phyloP scores from a whole-genome alignment of 2,888 invertebrate genomes.

The Cepaea hortensis region DNA sequence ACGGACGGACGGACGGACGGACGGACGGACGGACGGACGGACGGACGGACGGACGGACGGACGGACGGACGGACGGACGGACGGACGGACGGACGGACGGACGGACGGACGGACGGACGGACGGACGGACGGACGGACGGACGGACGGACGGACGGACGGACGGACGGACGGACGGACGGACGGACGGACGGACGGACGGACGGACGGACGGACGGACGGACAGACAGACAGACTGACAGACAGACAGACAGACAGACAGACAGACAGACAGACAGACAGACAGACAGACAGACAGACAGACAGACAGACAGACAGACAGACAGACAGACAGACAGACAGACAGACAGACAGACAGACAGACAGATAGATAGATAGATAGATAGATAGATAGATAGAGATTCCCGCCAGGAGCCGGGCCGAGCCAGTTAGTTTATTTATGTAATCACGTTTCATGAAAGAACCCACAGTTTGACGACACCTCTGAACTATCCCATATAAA shows the following conservation, averaged over 20 bases:
- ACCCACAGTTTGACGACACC: too few relatives aligned
- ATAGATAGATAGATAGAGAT: too few relatives aligned
- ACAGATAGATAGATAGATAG: too few relatives aligned
- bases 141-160: constrained; percentile 15
- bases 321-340: constrained; percentile 14
- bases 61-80: constrained; percentile 13
- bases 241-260: constrained; percentile 8
- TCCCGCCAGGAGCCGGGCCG: too few relatives aligned
- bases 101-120: constrained; percentile 13
- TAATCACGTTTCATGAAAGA: too few relatives aligned
- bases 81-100: constrained; percentile 13
- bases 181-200: constrained; percentile 12
- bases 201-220: constrained; percentile 7
- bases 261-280: constrained; percentile 19
- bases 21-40: constrained; percentile 13
- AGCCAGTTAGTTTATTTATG: too few relatives aligned
- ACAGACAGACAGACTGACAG: too few relatives aligned
- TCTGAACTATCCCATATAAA: too few relatives aligned
- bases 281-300: constrained; percentile 24
- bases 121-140: constrained; percentile 8
- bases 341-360: constrained; percentile 12
- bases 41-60: constrained; percentile 13
- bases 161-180: constrained; percentile 13
- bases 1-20: constrained; percentile 20
- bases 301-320: constrained; percentile 26